These are phyloP conservation scores for Saccopteryx bilineata DNA, from an alignment of 2,113 vertebrate genomes.

Conservation along the genomic window DNA sequence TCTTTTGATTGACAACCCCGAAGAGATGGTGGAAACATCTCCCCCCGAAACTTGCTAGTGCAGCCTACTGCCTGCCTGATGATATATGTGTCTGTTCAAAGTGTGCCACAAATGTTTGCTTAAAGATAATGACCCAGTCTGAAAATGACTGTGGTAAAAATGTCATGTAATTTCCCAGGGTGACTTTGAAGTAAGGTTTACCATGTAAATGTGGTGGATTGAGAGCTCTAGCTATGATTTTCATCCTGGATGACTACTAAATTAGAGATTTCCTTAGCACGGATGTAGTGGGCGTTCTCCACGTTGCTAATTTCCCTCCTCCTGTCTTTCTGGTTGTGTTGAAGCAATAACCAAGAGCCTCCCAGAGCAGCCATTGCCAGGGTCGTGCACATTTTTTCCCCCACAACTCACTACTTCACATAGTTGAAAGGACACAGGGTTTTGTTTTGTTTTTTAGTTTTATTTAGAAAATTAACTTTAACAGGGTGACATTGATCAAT, in stretches of 20 bases:
- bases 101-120: slow-evolving; percentile 80
- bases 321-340: background rate
- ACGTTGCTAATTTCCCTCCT: slow-evolving; percentile 54
- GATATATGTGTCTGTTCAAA: slow-evolving; percentile 81
- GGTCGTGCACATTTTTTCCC: background rate
- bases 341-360: background rate
- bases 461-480: no score
- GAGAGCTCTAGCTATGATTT: slow-evolving; percentile 56
- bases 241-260: slow-evolving; percentile 67
- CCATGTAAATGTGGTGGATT: slow-evolving; percentile 74
- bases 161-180: slow-evolving; percentile 78
- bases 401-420: slow-evolving; percentile 21
- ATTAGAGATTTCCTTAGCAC: slow-evolving; percentile 57
- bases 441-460: background rate
- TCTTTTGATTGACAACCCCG: slow-evolving; percentile 72
- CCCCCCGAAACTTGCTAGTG: slow-evolving; percentile 76
- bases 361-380: background rate
- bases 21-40: slow-evolving; percentile 56
- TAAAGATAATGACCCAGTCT: slow-evolving; percentile 82
- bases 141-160: slow-evolving; percentile 82
- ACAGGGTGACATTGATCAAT: no score
- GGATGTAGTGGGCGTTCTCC: background rate
- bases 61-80: slow-evolving; percentile 77
- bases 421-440: slow-evolving; percentile 15
- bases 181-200: slow-evolving; percentile 80